A percentile compares a stretch with the other conserved stretches of the same genome.
Conservation (phyloP, 2,888 invertebrate genomes). For the Blastobasis lacticolella region DNA sequence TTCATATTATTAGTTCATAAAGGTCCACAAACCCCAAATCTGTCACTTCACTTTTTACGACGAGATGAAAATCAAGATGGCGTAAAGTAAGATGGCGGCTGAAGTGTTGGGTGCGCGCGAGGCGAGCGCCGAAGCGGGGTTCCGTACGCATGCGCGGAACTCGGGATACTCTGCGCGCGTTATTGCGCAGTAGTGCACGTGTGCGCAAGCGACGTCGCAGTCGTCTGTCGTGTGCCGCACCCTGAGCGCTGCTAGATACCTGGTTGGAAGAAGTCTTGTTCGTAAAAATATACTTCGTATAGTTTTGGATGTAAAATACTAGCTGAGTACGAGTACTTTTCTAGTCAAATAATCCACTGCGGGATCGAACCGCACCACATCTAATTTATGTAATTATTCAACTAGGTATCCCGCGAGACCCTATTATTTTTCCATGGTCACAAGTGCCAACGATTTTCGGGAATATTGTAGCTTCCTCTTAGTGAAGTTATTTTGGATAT, state of each 20-base stretch:
- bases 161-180: slow-evolving; percentile 87
- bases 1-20: no score
- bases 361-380: no score
- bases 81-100: slow-evolving; percentile 58
- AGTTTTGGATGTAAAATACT: no score
- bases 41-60: slow-evolving; percentile 19
- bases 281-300: neutral
- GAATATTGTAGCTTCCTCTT: no score
- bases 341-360: no score
- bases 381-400: no score
- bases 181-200: slow-evolving; percentile 91
- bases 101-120: slow-evolving; percentile 69
- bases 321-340: no score
- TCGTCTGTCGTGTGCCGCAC: slow-evolving; percentile 76
- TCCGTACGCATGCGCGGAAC: slow-evolving; percentile 86
- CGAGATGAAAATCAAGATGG: slow-evolving; percentile 52
- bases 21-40: no score
- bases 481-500: no score
- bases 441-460: no score
- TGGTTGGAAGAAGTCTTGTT: slow-evolving; percentile 32
- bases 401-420: no score
- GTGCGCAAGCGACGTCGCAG: slow-evolving; percentile 84
- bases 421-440: no score
- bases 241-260: slow-evolving; percentile 84
- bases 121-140: slow-evolving; percentile 84